A percentile compares a stretch with the other conserved stretches of the same genome.
Evolutionary conservation across 2,888 invertebrate genomes (phyloP).

Genomic region (Apamea monoglypha): DNA sequence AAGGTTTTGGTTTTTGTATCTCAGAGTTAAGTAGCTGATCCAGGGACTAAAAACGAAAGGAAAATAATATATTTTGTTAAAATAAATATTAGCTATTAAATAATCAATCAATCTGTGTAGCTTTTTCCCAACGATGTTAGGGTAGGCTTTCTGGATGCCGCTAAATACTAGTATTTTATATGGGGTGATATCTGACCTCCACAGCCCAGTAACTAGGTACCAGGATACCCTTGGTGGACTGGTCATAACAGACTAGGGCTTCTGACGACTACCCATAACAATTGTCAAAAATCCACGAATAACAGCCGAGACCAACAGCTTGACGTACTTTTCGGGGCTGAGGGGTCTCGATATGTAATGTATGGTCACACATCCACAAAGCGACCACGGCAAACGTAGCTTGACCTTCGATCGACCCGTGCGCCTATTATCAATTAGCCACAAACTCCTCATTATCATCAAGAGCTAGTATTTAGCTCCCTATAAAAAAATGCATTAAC

Average conservation of each 20-base stretch:
- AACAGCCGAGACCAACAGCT: neutral
- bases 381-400: neutral
- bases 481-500: too few species aligned
- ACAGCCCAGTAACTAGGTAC: neutral
- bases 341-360: neutral
- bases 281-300: neutral
- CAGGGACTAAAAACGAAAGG: conserved; percentile 74
- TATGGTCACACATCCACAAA: neutral
- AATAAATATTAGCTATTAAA: neutral
- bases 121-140: neutral
- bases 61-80: neutral
- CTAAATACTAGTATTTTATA: neutral
- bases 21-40: conserved; percentile 79
- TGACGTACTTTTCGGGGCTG: neutral
- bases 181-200: neutral
- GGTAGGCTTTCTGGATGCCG: neutral
- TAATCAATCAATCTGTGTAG: neutral
- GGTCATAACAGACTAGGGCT: neutral
- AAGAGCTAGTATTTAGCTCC: neutral
- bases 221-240: neutral
- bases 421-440: neutral
- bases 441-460: neutral
- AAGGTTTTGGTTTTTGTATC: conserved; percentile 66
- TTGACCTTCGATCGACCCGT: neutral
- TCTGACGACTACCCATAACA: neutral